Evolutionary conservation across 2,113 vertebrate genomes (phyloP).

Genomic region (Speoplatyrhinus poulsoni): DNA sequence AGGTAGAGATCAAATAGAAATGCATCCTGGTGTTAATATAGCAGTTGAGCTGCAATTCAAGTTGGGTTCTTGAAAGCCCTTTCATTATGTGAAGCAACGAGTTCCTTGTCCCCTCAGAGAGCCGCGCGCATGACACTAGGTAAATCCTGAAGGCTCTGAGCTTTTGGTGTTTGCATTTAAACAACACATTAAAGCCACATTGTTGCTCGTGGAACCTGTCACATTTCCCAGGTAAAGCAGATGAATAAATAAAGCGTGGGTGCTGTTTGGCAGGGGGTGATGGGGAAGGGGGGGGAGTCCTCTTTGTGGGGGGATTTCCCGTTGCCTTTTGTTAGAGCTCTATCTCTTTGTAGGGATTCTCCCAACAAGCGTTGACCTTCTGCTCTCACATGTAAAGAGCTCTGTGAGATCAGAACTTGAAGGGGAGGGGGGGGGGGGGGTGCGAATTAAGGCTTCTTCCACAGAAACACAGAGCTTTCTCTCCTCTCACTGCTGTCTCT

Average conservation of each 20-base stretch:
- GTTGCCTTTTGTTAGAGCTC: conserved; percentile 61
- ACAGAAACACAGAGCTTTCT: conserved; percentile 23
- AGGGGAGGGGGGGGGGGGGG: conserved; percentile 22
- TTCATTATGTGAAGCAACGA: conserved; percentile 54
- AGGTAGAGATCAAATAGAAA: conserved; percentile 33
- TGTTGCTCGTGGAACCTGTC: conserved; percentile 51
- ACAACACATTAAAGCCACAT: conserved; percentile 64
- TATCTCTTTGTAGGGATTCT: conserved; percentile 65
- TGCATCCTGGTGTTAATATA: conserved; percentile 8
- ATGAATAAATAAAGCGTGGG: conserved; percentile 65
- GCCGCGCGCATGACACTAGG: conserved; percentile 57
- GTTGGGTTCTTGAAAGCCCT: conserved; percentile 40
- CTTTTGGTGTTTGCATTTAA: conserved; percentile 63
- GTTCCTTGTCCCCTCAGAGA: conserved; percentile 41
- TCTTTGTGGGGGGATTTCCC: conserved; percentile 51
- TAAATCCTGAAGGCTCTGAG: conserved; percentile 51
- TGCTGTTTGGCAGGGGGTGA: conserved; percentile 28
- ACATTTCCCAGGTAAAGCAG: conserved; percentile 67
- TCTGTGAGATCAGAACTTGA: no score
- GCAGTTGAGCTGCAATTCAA: conserved; percentile 28
- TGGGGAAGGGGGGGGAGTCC: background rate
- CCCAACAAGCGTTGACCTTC: conserved; percentile 72
- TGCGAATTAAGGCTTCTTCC: conserved; percentile 71
- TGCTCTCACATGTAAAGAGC: conserved; percentile 22
- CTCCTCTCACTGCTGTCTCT: conserved; percentile 4